A percentile compares a stretch with the other conserved stretches of the same genome.
These are phyloP conservation scores for Biston betularia DNA, from an alignment of 2,888 invertebrate species.

Conservation along the genomic window DNA sequence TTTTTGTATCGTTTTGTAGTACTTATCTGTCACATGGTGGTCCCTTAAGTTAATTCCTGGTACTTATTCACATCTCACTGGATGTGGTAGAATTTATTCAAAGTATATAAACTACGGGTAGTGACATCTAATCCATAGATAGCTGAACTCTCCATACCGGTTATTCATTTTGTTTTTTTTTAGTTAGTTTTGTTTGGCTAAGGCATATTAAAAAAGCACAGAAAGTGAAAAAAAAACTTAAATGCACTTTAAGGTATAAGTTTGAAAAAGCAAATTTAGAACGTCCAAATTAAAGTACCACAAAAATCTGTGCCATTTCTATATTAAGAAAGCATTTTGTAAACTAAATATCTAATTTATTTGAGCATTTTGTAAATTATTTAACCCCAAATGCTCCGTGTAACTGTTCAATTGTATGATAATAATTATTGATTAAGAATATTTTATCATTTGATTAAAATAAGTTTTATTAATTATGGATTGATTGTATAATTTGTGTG, in stretches of 20 bases:
- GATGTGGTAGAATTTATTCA: too few relatives aligned
- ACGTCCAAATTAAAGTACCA: constrained; percentile 51
- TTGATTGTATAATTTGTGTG: constrained; percentile 7
- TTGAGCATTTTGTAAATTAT: constrained; percentile 37
- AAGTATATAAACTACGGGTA: too few relatives aligned
- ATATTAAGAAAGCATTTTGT: constrained; percentile 48
- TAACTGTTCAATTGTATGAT: constrained; percentile 6
- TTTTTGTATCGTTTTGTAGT: too few relatives aligned
- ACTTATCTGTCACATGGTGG: too few relatives aligned
- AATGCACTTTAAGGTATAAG: constrained; percentile 12
- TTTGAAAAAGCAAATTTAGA: constrained; percentile 26
- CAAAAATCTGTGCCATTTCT: constrained; percentile 64
- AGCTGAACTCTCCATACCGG: too few relatives aligned
- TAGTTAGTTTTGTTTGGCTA: background rate
- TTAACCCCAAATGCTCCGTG: constrained; percentile 4
- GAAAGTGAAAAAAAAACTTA: background rate
- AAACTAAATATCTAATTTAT: constrained; percentile 34
- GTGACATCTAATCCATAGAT: too few relatives aligned
- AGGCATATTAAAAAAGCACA: background rate
- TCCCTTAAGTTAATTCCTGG: too few relatives aligned
- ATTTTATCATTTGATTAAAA: background rate
- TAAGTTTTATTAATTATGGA: constrained; percentile 15
- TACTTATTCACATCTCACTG: too few relatives aligned
- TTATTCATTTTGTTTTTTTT: background rate
- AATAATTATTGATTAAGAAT: constrained; percentile 7